A percentile compares a stretch with the other conserved stretches of the same genome.
phyloP scores from a whole-genome alignment of 1,140 invertebrate species.

The Goniozus legneri region DNA sequence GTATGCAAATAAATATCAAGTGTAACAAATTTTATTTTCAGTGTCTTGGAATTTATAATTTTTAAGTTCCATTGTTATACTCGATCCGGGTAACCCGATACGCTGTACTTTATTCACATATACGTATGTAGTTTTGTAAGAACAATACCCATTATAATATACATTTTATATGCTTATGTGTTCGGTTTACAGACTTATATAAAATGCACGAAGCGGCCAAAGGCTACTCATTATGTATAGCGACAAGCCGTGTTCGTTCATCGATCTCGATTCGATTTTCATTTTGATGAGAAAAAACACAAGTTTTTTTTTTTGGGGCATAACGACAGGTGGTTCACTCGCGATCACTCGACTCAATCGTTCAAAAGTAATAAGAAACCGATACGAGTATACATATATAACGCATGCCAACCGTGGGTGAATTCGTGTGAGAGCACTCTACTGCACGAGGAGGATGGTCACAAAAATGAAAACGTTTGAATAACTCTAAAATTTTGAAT shows the following conservation, averaged over 20 bases:
- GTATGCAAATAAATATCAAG: no score
- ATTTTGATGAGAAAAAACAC: background rate
- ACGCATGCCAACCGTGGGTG: conserved; percentile 8
- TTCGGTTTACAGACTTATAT: conserved; percentile 30
- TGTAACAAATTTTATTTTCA: no score
- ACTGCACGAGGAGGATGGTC: no score
- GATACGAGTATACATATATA: no score
- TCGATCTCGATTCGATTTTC: conserved; percentile 5
- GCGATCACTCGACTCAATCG: conserved; percentile 22
- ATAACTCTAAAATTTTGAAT: no score
- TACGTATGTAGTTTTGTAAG: conserved; percentile 5
- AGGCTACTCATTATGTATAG: conserved; percentile 26
- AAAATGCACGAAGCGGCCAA: conserved; percentile 32
- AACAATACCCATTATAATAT: no score
- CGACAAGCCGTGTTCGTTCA: conserved; percentile 16
- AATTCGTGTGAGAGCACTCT: conserved; percentile 5
- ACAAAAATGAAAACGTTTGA: no score
- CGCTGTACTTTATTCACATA: conserved; percentile 20
- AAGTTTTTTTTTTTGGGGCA: background rate
- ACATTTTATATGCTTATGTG: conserved; percentile 20
- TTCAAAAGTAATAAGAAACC: no score
- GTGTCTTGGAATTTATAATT: no score
- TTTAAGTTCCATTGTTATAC: no score
- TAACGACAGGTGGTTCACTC: background rate
- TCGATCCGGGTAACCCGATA: conserved; percentile 11